Evolutionary conservation across 2,797 vertebrate genomes (phyloP), one percentile per base, ranked within the genome.

Genomic region (Carapus acus): DNA sequence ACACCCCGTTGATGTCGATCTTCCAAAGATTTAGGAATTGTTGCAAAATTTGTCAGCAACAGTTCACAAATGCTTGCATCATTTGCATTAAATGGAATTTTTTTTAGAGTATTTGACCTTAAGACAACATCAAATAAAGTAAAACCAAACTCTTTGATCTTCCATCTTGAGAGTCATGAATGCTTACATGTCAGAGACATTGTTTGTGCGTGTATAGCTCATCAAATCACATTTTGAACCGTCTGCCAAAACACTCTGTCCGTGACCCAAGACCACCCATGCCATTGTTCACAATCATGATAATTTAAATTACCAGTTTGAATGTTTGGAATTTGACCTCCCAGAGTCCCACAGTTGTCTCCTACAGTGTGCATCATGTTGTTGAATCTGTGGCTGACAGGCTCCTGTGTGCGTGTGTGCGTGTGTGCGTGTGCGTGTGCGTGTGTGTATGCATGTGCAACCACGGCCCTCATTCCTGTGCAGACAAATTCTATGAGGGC

Each of bases 211-310:
- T 66, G 78, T 57, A 8, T 24, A 38, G 45, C 63, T 72, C 60
- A 73, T 68, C 50, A 79, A 72, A 83, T 82, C 74, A 76, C 62
- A 52, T 79, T 57, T 70, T 65, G 66, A 73, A 72, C 49, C 36
- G 69, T 45, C 67, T 83, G 75, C 78, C 66, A 62, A 17, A 53
- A 16, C 20, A 11, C 31, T 33, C 6, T 13, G 8, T 33, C 31
- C 31, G n/a, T n/a, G n/a, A 33, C 31, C 31, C 62, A n/a, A n/a
- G n/a, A n/a, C 38, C 65, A 58, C 59, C 17, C 20, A 39, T 36
- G 18, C 57, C 43, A 49, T 52, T 69, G 72, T 82, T 73, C 75
- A 68, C 70, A 76, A 72, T 85, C 84, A 79, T 82, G 59, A 84
- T 82, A 67, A 83, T 85, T 67, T 64, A 58, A 58, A 49, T 57